These are phyloP conservation scores for Lasioglossum malachurum DNA, from an alignment of 2,888 invertebrate species.

Conservation along the genomic window DNA sequence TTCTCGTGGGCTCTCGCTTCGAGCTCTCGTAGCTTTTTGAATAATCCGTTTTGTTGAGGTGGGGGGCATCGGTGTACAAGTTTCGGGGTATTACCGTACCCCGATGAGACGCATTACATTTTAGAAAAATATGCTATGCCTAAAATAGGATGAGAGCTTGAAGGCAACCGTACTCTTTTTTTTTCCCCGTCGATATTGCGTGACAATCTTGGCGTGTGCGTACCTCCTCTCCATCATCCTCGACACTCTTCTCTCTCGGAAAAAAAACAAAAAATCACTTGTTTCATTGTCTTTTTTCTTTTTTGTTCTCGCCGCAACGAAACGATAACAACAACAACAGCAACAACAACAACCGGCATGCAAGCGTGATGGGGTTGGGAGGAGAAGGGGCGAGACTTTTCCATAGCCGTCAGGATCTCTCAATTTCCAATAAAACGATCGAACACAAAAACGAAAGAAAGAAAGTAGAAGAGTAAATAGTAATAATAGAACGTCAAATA, in stretches of 20 bases:
- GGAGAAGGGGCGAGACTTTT: slow-evolving; percentile 9
- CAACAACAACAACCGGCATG: slow-evolving; percentile 12
- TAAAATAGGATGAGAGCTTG: slow-evolving; percentile 85
- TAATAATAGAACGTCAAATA: slow-evolving; percentile 35
- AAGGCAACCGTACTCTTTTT: slow-evolving; percentile 79
- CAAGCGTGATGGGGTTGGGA: background rate
- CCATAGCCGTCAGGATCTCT: background rate
- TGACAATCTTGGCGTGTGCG: slow-evolving; percentile 72
- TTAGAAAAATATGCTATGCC: slow-evolving; percentile 85
- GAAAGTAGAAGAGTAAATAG: background rate
- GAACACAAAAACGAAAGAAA: background rate
- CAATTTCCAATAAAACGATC: background rate
- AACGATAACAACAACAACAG: slow-evolving; percentile 3
- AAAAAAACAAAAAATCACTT: background rate
- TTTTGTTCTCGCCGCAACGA: slow-evolving; percentile 1
- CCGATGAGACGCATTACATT: slow-evolving; percentile 82
- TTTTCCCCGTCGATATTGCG: slow-evolving; percentile 76
- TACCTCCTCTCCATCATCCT: slow-evolving; percentile 42
- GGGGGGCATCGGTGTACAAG: background rate
- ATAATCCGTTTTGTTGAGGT: background rate
- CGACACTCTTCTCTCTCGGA: slow-evolving; percentile 29
- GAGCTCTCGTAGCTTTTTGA: slow-evolving; percentile 36
- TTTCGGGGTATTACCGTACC: slow-evolving; percentile 9
- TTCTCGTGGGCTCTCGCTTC: background rate
- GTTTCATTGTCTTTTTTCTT: slow-evolving; percentile 4